Evolutionary conservation across 2,797 vertebrate species (phyloP).

Genomic region (Crypturellus tataupa): DNA sequence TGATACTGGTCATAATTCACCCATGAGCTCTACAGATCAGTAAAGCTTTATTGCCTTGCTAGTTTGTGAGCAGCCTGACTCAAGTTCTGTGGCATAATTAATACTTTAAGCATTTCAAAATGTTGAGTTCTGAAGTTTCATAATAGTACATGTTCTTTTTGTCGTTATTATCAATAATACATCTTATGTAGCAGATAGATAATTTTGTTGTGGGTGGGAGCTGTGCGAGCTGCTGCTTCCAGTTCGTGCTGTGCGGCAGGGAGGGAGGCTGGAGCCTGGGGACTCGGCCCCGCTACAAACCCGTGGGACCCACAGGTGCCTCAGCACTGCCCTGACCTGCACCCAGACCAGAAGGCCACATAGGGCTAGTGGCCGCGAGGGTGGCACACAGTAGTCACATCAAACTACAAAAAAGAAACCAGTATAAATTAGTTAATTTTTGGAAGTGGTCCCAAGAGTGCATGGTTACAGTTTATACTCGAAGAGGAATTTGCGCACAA

Average conservation of each 20-base stretch:
- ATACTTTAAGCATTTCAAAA: neutral
- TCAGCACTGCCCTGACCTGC: neutral
- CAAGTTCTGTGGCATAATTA: neutral
- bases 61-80: neutral
- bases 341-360: no score
- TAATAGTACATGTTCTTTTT: neutral
- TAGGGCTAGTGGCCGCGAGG: no score
- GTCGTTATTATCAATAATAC: neutral
- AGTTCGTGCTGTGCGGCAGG: neutral
- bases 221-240: neutral
- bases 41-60: neutral
- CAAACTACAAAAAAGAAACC: neutral
- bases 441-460: neutral
- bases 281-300: neutral
- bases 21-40: neutral
- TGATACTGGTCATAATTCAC: neutral
- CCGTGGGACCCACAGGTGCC: neutral
- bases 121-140: neutral
- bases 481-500: neutral
- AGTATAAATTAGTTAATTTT: neutral
- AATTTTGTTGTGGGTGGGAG: rapidly evolving
- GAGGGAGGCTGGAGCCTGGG: neutral
- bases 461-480: neutral
- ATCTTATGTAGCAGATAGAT: neutral
- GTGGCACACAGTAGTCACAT: no score